Percentiles rank a stretch among this genome's conserved stretches.
Conservation (phyloP, 2,113 vertebrate genomes). For the Ailuropoda melanoleuca region DNA sequence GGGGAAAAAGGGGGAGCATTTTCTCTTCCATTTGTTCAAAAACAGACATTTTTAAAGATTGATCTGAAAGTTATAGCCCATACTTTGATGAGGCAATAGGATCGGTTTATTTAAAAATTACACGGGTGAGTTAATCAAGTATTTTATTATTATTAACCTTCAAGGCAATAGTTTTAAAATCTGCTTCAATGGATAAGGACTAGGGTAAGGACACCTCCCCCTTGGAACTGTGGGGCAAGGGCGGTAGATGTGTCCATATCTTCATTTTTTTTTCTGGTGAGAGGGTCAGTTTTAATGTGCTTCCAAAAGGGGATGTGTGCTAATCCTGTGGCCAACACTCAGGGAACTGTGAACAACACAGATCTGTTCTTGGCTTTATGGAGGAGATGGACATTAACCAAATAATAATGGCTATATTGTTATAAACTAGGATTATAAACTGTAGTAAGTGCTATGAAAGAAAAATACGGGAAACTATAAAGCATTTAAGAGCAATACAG, state of each 20-base stretch:
- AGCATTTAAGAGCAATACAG: neutral
- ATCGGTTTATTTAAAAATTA: neutral
- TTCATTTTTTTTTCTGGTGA: neutral
- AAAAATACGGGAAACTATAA: neutral
- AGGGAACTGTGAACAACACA: neutral
- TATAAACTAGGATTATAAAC: neutral
- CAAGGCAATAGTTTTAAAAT: neutral
- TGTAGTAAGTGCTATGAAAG: neutral
- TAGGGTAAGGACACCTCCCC: neutral
- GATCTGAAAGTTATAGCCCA: neutral
- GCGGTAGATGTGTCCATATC: neutral
- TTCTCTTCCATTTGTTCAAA: neutral
- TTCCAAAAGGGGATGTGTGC: neutral
- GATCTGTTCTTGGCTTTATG: neutral
- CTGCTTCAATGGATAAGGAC: neutral
- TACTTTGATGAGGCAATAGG: neutral
- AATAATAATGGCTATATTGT: neutral
- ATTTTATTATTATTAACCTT: neutral
- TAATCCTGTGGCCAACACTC: neutral
- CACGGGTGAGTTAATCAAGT: neutral
- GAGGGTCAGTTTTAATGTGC: neutral
- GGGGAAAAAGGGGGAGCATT: neutral
- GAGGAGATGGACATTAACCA: neutral
- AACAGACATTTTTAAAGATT: neutral
- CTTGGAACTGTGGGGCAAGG: neutral